Base-by-base conservation (phyloP, 1,140 invertebrate species). In the Zaprionus ghesquierei region DNA sequence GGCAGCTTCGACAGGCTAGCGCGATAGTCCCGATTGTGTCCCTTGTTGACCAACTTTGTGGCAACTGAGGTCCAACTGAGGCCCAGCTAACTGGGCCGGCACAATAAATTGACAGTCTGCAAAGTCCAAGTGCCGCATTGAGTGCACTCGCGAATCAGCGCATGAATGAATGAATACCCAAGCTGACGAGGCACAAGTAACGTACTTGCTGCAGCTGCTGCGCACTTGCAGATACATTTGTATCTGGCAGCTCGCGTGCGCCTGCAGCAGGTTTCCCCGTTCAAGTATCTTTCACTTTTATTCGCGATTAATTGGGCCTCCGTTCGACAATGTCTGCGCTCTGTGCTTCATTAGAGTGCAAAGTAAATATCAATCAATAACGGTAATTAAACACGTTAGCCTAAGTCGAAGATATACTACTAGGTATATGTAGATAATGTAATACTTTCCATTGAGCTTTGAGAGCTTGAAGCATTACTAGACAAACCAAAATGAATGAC, bases 41-140 rank as follows among this genome's bases (percentile, higher is more conserved):
- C 23, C 27, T 22, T 18, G 8, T 41, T 54, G 66, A 53, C 66
- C 71, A 69, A 69, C 71, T 69, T 74, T 69, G 54, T 29, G n/a
- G 63, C 31, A 64, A 70, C 69, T 65, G 31, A 33, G 31, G 13
- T 10, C 10, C 31, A 72, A 72, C 69, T 66, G 33, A 31, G 38
- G 31, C 33, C 20, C 22, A n/a, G 15, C 49, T 51, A n/a, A 58
- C 25, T 20, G 50, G 23, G 51, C 35, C 20, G 49, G 23, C 23
- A 74, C 69, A 70, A 74, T 74, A 70, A 74, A 74, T 74, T 69
- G 65, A 69, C 71, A 70, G 58, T 50, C 58, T 33, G 5, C 55
- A 53, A n/a, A n/a, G 38, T 23, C 23, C 27, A n/a, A 29, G 35
- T 41, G 41, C 15, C 23, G 33, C 22, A 33, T 64, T 23, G 53